These are phyloP conservation scores for Scaptomyza hsui DNA, from an alignment of 1,140 invertebrate genomes.

Conservation along the genomic window DNA sequence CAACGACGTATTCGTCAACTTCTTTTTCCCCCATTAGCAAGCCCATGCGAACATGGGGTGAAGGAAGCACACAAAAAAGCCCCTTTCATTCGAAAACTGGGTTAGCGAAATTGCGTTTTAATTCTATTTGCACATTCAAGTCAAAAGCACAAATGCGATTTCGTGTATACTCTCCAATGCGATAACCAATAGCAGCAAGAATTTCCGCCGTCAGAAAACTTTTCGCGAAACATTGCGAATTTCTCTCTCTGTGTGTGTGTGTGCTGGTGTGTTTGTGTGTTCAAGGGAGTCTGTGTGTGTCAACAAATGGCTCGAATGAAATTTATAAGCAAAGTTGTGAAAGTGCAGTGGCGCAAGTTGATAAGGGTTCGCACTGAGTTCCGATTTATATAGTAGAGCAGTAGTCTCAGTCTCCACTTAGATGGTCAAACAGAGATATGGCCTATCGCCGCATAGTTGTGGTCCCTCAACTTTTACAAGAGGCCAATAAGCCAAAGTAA, in stretches of 20 bases:
- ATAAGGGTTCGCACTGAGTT: conserved; percentile 44
- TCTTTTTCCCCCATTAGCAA: conserved; percentile 60
- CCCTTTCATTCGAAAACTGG: conserved; percentile 45
- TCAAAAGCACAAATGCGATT: conserved; percentile 55
- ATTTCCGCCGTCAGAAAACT: conserved; percentile 66
- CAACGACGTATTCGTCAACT: conserved; percentile 44
- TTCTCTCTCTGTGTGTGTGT: conserved; percentile 7
- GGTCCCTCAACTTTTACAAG: conserved; percentile 50
- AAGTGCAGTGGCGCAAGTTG: conserved; percentile 57
- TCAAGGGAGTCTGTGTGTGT: conserved; percentile 40
- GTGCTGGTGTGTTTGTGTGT: conserved; percentile 20
- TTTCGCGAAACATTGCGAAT: conserved; percentile 55
- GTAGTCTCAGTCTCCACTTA: conserved; percentile 37
- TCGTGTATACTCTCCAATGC: conserved; percentile 32
- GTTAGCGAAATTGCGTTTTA: conserved; percentile 62
- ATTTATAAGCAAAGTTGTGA: conserved; percentile 78
- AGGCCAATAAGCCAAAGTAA: conserved; percentile 58
- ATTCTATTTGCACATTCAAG: conserved; percentile 74
- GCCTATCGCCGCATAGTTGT: conserved; percentile 54
- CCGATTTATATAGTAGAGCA: conserved; percentile 21
- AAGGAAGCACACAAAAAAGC: conserved; percentile 15
- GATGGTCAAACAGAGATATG: conserved; percentile 56
- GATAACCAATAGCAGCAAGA: conserved; percentile 65
- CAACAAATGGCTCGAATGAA: conserved; percentile 80
- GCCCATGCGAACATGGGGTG: conserved; percentile 14